These are phyloP conservation scores for Siderastrea siderea DNA, from an alignment of 92 coral and sea anemone genomes.

Conservation along the genomic window DNA sequence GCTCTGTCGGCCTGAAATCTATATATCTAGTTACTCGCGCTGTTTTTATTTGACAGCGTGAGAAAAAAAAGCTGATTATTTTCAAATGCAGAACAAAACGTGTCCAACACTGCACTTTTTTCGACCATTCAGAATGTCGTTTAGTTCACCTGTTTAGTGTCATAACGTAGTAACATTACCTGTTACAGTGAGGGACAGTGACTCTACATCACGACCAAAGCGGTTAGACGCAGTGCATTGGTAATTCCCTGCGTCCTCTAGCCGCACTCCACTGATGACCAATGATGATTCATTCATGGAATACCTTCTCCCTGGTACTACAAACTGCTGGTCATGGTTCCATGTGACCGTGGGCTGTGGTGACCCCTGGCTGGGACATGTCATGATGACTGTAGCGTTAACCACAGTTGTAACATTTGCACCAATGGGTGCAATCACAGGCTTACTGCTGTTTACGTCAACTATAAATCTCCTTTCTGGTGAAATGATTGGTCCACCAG, in stretches of 20 bases:
- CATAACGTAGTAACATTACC: constrained; percentile 42
- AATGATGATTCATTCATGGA: constrained; percentile 47
- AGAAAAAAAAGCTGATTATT: too few relatives aligned
- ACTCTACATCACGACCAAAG: constrained; percentile 68
- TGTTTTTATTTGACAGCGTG: too few relatives aligned
- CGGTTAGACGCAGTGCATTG: constrained; percentile 79
- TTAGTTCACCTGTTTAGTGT: not conserved
- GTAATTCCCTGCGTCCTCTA: constrained; percentile 68
- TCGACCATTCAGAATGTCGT: too few relatives aligned
- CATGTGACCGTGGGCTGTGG: constrained; percentile 82
- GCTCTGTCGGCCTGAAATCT: too few relatives aligned
- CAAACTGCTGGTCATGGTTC: constrained; percentile 60
- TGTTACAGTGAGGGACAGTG: constrained; percentile 68
- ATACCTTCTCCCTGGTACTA: constrained; percentile 57
- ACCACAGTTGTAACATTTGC: constrained; percentile 67
- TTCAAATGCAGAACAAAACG: too few relatives aligned
- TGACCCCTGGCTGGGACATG: constrained; percentile 71
- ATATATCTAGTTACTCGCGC: too few relatives aligned
- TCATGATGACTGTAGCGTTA: constrained; percentile 69
- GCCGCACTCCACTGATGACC: constrained; percentile 60
- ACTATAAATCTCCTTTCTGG: constrained; percentile 15
- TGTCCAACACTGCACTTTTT: too few relatives aligned
- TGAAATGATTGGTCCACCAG: constrained; percentile 46
- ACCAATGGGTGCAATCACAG: constrained; percentile 76
- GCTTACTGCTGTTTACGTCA: constrained; percentile 68